phyloP scores from a whole-genome alignment of 1,140 invertebrate genomes.

The Tribolium castaneum region DNA sequence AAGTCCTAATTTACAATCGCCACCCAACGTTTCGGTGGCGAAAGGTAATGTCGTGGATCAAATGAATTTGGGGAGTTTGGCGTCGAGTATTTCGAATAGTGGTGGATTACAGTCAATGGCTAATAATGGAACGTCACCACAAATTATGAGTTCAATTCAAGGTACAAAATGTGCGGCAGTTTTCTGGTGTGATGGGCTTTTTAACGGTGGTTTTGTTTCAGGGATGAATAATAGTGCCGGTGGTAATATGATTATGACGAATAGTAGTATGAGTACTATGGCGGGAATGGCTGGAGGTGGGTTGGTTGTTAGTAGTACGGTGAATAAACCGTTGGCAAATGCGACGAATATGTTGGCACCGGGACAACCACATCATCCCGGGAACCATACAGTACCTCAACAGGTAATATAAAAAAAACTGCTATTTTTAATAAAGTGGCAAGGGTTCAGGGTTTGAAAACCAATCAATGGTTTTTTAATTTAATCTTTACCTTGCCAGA shows the following conservation, averaged over 20 bases:
- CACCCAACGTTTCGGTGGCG: constrained; percentile 78
- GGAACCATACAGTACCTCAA: constrained; percentile 63
- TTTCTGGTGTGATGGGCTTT: neutral
- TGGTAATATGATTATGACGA: constrained; percentile 77
- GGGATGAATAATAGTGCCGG: constrained; percentile 73
- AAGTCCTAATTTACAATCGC: constrained; percentile 84
- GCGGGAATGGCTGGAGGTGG: constrained; percentile 72
- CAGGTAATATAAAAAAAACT: constrained; percentile 59
- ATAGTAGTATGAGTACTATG: constrained; percentile 74
- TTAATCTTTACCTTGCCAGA: constrained; percentile 28
- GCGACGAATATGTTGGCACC: constrained; percentile 64
- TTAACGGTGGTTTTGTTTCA: constrained; percentile 48
- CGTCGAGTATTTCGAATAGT: constrained; percentile 71
- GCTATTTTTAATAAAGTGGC: neutral
- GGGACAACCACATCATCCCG: constrained; percentile 62
- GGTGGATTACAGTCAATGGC: constrained; percentile 70
- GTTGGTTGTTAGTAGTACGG: constrained; percentile 74
- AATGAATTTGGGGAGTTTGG: constrained; percentile 69
- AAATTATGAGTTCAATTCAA: constrained; percentile 75
- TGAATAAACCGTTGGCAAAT: constrained; percentile 74
- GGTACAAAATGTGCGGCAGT: constrained; percentile 61
- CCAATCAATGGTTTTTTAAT: constrained; percentile 32
- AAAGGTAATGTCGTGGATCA: constrained; percentile 69
- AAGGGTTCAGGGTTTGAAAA: constrained; percentile 27
- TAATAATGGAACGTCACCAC: constrained; percentile 70